A percentile compares a stretch with the other conserved stretches of the same genome.
phyloP scores from a whole-genome alignment of 2,888 invertebrate species.

The Kryphioiulus occultus region DNA sequence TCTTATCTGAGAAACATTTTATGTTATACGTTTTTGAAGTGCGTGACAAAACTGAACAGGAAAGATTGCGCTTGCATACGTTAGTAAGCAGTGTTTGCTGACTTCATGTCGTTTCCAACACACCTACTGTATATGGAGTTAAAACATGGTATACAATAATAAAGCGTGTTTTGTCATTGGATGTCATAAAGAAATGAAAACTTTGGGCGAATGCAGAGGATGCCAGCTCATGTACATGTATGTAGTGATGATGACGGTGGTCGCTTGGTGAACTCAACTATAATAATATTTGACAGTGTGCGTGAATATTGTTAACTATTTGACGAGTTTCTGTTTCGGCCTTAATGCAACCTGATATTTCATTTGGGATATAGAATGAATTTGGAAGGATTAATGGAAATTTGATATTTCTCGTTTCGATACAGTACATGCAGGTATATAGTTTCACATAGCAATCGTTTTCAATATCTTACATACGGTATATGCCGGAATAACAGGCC shows the following conservation, averaged over 20 bases:
- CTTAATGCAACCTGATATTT: not conserved
- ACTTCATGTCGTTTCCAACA: conserved; percentile 1
- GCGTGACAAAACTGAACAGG: not conserved
- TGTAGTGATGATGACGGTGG: not conserved
- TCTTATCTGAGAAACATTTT: not conserved
- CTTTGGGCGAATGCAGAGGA: not conserved
- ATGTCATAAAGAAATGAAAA: not conserved
- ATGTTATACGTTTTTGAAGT: conserved; percentile 1
- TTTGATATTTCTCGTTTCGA: not conserved
- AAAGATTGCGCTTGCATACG: not conserved
- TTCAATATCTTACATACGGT: not conserved
- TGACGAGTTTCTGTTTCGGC: not conserved
- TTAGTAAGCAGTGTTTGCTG: not conserved
- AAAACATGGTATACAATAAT: not conserved
- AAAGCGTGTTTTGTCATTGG: not conserved
- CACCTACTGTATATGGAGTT: too few relatives aligned
- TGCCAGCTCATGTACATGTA: too few relatives aligned
- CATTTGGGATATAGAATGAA: not conserved
- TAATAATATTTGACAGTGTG: not conserved
- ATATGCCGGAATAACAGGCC: not conserved
- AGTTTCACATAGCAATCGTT: not conserved
- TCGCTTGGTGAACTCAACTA: not conserved
- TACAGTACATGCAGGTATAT: not conserved
- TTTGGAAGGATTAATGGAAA: not conserved
- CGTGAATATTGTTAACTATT: not conserved